Percentiles rank a stretch among this genome's conserved stretches.
Evolutionary conservation across 2,888 invertebrate species (phyloP).

Genomic region (Rapana venosa): DNA sequence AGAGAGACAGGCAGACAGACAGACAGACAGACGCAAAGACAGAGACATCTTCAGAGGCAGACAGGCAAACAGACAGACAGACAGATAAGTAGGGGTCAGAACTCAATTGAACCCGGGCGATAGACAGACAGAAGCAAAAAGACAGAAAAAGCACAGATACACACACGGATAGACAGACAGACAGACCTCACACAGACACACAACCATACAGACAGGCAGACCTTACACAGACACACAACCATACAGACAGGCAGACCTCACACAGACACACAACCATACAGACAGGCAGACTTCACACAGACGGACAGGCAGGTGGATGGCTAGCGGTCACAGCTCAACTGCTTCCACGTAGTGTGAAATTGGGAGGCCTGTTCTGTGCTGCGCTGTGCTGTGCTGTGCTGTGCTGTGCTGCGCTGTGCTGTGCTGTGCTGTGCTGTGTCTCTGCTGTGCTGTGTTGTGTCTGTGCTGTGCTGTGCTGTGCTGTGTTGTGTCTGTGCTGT

Average conservation of each 20-base stretch:
- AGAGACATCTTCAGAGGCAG: not conserved
- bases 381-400: too few species aligned
- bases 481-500: too few species aligned
- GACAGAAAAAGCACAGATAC: not conserved
- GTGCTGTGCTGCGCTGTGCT: too few species aligned
- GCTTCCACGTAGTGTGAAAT: too few species aligned
- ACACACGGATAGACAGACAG: not conserved
- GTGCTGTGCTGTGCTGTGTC: too few species aligned
- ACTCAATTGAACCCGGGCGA: not conserved
- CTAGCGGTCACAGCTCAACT: too few species aligned
- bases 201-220: not conserved
- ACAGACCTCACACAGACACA: not conserved
- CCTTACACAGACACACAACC: not conserved
- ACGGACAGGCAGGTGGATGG: not conserved
- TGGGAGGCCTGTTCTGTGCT: too few species aligned
- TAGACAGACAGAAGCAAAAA: not conserved
- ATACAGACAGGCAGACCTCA: not conserved
- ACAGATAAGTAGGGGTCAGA: not conserved
- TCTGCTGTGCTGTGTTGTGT: too few species aligned
- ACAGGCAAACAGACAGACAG: not conserved
- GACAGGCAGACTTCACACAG: not conserved
- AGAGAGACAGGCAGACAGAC: conserved; percentile 11
- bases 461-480: too few species aligned
- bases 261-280: not conserved
- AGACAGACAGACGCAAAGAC: not conserved